Percentiles rank a stretch among this genome's conserved stretches.
Evolutionary conservation across 1,140 invertebrate genomes (phyloP).

Genomic region (Xylocopa sonorina): DNA sequence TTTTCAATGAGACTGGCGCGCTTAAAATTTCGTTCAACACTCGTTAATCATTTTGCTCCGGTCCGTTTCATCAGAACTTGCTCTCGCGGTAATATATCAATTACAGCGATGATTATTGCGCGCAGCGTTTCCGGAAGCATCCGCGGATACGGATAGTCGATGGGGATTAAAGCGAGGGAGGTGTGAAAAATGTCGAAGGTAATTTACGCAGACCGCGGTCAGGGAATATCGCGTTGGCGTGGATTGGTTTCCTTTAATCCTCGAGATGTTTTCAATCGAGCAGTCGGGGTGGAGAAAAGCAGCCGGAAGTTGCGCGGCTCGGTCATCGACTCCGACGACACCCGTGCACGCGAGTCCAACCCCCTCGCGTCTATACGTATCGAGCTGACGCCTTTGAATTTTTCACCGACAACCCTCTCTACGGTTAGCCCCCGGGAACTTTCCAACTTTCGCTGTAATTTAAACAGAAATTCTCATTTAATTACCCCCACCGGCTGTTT

Average conservation of each 20-base stretch:
- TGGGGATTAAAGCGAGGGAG: not conserved
- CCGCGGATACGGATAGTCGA: not conserved
- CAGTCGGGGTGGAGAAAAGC: conserved; percentile 20
- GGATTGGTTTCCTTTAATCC: conserved; percentile 30
- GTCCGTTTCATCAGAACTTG: too few relatives aligned
- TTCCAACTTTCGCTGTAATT: conserved; percentile 13
- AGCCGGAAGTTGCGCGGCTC: not conserved
- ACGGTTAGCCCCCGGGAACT: not conserved
- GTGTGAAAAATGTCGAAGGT: not conserved
- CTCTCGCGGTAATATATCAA: too few relatives aligned
- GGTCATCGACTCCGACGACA: conserved; percentile 27
- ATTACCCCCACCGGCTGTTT: not conserved
- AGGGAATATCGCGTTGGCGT: not conserved
- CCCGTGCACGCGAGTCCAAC: not conserved
- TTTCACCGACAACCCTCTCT: not conserved
- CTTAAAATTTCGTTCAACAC: not conserved
- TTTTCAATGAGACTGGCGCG: too few relatives aligned
- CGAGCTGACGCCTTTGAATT: conserved; percentile 18
- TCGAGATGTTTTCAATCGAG: conserved; percentile 6
- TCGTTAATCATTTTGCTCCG: not conserved
- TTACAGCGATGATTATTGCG: too few relatives aligned
- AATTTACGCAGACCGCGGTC: not conserved
- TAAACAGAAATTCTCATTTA: conserved; percentile 9
- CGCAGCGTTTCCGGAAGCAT: not conserved
- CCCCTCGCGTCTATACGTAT: not conserved